A percentile compares a stretch with the other conserved stretches of the same genome.
Conservation (phyloP, 2,888 invertebrate genomes). For the Mycalesis mineus region DNA sequence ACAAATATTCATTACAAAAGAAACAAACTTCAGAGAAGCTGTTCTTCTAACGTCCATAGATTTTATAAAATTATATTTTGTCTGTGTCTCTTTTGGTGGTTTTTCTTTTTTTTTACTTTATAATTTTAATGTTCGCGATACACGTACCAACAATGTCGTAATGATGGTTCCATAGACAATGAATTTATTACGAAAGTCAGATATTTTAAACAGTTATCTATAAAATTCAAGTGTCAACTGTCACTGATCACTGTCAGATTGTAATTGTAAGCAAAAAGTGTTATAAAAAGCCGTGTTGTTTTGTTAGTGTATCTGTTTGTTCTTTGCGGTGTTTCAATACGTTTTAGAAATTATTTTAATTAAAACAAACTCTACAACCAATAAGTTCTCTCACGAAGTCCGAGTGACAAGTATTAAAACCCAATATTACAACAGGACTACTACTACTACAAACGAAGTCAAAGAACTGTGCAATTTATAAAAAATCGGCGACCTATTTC, state of each 20-base stretch:
- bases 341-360: background rate
- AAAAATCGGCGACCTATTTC: conserved; percentile 56
- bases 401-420: background rate
- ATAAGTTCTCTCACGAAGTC: background rate
- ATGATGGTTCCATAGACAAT: too few relatives aligned
- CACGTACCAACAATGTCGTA: too few relatives aligned
- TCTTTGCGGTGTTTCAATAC: background rate
- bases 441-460: background rate
- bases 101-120: too few relatives aligned
- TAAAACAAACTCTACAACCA: background rate
- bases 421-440: too few relatives aligned
- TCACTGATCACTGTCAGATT: too few relatives aligned
- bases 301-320: background rate
- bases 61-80: background rate
- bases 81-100: too few relatives aligned
- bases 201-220: too few relatives aligned
- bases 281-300: background rate
- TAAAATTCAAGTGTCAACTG: too few relatives aligned
- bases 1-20: background rate
- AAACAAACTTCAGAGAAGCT: background rate
- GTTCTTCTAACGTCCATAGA: background rate
- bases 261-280: too few relatives aligned
- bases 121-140: too few relatives aligned
- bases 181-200: too few relatives aligned
- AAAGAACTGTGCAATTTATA: conserved; percentile 15